Conservation (phyloP, 2,797 vertebrate species). For the Pagetopsis macropterus region DNA sequence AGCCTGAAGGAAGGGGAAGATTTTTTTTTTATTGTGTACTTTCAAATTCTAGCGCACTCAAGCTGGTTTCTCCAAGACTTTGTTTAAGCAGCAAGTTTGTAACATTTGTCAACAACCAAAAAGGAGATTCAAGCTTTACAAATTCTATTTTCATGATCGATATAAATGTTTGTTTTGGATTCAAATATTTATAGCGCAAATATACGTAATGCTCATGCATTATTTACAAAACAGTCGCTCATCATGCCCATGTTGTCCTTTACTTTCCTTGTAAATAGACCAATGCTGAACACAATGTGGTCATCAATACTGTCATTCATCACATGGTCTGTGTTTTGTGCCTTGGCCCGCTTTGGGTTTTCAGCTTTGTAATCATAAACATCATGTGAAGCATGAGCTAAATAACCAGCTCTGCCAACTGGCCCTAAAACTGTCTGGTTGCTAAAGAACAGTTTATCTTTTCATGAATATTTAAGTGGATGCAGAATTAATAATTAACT, state of each 20-base stretch:
- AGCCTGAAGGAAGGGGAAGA: no score
- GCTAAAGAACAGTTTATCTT: constrained; percentile 8
- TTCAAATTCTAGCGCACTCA: no score
- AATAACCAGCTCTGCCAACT: not conserved
- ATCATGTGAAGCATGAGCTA: constrained; percentile 18
- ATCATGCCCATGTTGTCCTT: not conserved
- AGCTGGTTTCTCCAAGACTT: no score
- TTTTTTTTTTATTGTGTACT: no score
- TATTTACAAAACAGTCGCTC: constrained; percentile 34
- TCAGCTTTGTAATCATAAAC: constrained; percentile 1
- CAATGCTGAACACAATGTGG: not conserved
- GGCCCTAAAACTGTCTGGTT: not conserved
- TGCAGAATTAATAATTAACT: constrained; percentile 24
- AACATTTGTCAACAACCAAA: not conserved
- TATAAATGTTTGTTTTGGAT: no score
- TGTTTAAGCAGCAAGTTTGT: no score
- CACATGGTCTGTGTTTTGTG: not conserved
- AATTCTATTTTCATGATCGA: no score
- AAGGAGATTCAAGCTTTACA: not conserved
- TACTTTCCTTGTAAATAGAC: constrained; percentile 37
- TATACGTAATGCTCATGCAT: not conserved
- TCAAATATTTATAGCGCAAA: not conserved
- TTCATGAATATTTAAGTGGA: constrained; percentile 27
- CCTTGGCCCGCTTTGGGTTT: not conserved
- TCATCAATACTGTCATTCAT: not conserved